Conservation (phyloP, 2,797 vertebrate species). For the Botia kubotai region DNA sequence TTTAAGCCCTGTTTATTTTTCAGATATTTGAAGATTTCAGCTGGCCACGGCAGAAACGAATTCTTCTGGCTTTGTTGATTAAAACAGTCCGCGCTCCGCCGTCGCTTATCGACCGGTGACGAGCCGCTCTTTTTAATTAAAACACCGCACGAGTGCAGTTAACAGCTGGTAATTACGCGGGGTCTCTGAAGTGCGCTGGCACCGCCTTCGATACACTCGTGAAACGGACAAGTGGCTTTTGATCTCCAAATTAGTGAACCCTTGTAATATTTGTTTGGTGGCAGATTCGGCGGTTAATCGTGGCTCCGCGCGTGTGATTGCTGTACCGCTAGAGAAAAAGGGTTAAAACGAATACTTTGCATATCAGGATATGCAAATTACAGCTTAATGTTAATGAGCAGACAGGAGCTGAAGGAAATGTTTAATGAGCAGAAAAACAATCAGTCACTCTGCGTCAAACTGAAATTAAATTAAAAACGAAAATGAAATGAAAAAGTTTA, state of each 20-base stretch:
- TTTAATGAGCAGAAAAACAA: slow-evolving; percentile 80
- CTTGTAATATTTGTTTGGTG: slow-evolving; percentile 98
- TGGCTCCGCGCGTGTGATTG: slow-evolving; percentile 90
- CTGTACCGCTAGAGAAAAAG: slow-evolving; percentile 83
- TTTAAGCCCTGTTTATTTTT: slow-evolving; percentile 91
- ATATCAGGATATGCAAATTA: slow-evolving; percentile 90
- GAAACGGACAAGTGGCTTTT: slow-evolving; percentile 99
- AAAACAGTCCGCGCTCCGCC: slow-evolving; percentile 80
- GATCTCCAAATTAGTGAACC: slow-evolving; percentile 99
- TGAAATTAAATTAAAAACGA: no score
- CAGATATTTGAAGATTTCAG: slow-evolving; percentile 98
- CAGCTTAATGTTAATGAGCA: slow-evolving; percentile 90
- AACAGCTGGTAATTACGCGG: slow-evolving; percentile 99
- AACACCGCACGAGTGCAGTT: slow-evolving; percentile 99
- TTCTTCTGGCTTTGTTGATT: slow-evolving; percentile 99
- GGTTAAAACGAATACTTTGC: slow-evolving; percentile 84
- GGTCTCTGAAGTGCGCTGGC: slow-evolving; percentile 95
- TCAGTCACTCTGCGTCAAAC: slow-evolving; percentile 74
- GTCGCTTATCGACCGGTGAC: slow-evolving; percentile 94
- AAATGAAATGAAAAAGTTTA: no score
- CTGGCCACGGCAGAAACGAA: slow-evolving; percentile 92
- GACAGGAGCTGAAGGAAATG: slow-evolving; percentile 60
- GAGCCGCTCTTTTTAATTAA: slow-evolving; percentile 99
- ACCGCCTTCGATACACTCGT: slow-evolving; percentile 98
- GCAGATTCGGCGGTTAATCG: slow-evolving; percentile 97